Evolutionary conservation across 2,888 invertebrate species (phyloP).

Genomic region (Amblyjoppa fuscipennis): DNA sequence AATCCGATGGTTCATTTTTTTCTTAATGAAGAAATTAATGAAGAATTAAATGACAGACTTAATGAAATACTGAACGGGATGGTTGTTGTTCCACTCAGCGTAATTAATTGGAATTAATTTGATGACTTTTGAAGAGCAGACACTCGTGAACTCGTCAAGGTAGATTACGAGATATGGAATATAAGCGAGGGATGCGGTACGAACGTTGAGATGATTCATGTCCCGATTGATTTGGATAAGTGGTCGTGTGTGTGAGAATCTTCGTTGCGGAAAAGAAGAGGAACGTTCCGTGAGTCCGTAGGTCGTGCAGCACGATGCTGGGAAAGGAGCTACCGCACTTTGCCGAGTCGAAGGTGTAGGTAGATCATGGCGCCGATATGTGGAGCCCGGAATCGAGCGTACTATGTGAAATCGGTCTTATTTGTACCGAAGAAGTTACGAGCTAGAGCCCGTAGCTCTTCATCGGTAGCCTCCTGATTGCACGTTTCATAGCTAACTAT

Average conservation of each 20-base stretch:
- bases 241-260: constrained; percentile 65
- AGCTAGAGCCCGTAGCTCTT: not conserved
- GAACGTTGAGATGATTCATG: constrained; percentile 40
- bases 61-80: not conserved
- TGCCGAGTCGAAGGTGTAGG: constrained; percentile 12
- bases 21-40: not conserved
- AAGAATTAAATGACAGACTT: constrained; percentile 7
- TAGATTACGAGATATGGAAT: constrained; percentile 19
- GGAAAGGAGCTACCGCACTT: constrained; percentile 53
- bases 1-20: not conserved
- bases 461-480: constrained; percentile 18
- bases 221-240: constrained; percentile 12
- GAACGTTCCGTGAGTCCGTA: constrained; percentile 15
- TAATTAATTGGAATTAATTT: constrained; percentile 50
- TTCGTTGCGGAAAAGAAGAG: constrained; percentile 28
- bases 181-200: not conserved
- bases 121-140: constrained; percentile 27
- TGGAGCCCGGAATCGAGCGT: not conserved
- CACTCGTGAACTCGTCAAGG: constrained; percentile 23
- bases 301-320: constrained; percentile 60
- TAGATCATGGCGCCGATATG: constrained; percentile 8
- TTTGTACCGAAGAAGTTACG: constrained; percentile 36
- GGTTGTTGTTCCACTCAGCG: constrained; percentile 10
- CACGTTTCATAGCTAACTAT: constrained; percentile 44
- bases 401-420: constrained; percentile 40